A percentile compares a stretch with the other conserved stretches of the same genome.
Conservation (phyloP, 1,140 invertebrate genomes). For the Leguminivora glycinivorella region DNA sequence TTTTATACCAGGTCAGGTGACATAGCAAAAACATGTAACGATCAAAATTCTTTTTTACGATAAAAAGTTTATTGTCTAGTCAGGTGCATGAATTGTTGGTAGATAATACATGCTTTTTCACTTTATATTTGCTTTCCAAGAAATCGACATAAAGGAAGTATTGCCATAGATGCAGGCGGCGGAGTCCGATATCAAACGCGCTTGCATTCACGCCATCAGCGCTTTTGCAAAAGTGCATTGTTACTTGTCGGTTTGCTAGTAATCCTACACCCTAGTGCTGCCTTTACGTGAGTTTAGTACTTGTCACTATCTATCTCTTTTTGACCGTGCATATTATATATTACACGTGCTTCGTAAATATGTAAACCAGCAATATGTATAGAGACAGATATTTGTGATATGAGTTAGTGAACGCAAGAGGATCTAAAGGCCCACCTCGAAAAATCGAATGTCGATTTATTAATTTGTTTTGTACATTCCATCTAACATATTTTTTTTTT, state of each 20-base stretch:
- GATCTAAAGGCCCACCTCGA: no score
- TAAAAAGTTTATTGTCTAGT: no score
- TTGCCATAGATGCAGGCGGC: neutral
- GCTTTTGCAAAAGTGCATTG: conserved; percentile 2
- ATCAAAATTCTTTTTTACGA: no score
- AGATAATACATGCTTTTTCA: neutral
- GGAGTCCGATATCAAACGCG: neutral
- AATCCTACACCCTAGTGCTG: neutral
- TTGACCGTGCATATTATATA: neutral
- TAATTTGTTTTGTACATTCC: no score
- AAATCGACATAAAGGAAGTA: neutral
- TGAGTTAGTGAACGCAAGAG: no score
- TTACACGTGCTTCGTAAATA: neutral
- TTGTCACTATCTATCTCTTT: no score
- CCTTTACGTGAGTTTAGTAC: neutral
- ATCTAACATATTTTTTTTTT: no score
- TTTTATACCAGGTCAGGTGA: no score
- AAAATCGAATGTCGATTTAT: no score
- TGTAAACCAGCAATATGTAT: no score
- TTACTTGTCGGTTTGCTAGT: conserved; percentile 1
- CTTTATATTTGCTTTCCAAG: neutral
- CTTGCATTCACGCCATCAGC: neutral
- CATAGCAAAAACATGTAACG: no score
- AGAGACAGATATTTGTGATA: no score
- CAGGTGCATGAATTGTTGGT: neutral